phyloP scores from a whole-genome alignment of 2,113 vertebrate species.

The Cairina moschata region DNA sequence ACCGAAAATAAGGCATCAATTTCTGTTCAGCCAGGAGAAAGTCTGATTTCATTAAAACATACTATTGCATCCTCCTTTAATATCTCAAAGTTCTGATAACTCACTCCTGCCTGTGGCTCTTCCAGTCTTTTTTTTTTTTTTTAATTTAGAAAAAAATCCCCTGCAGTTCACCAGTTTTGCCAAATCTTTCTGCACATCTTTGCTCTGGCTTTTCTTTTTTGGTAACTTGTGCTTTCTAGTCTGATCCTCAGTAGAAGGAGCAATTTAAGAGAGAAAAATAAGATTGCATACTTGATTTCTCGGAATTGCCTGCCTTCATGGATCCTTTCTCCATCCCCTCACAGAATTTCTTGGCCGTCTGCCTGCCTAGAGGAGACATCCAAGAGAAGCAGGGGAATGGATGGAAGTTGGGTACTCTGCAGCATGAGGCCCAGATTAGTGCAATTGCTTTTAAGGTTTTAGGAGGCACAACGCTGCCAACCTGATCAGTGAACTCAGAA shows the following conservation, averaged over 20 bases:
- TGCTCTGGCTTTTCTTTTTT: slow-evolving; percentile 16
- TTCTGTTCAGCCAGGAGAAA: neutral
- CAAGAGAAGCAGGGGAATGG: slow-evolving; percentile 70
- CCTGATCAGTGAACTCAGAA: slow-evolving; percentile 66
- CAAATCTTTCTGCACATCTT: slow-evolving; percentile 25
- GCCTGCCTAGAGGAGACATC: slow-evolving; percentile 68
- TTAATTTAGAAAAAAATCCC: neutral
- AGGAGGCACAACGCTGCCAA: slow-evolving; percentile 57
- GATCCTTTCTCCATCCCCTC: slow-evolving; percentile 67
- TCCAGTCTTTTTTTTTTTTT: neutral
- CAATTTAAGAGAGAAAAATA: slow-evolving; percentile 53
- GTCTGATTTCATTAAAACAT: neutral
- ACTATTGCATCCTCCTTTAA: neutral
- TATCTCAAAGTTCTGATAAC: neutral
- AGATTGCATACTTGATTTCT: slow-evolving; percentile 70
- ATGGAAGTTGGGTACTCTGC: slow-evolving; percentile 63
- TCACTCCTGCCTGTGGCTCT: neutral
- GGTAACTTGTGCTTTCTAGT: neutral
- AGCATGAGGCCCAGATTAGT: slow-evolving; percentile 62
- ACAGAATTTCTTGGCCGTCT: slow-evolving; percentile 70
- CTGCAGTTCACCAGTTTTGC: neutral
- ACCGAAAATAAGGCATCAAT: neutral
- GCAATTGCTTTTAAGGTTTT: slow-evolving; percentile 66
- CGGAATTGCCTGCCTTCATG: slow-evolving; percentile 52
- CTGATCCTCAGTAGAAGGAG: slow-evolving; percentile 6